phyloP scores from a whole-genome alignment of 92 coral and sea anemone species.

The Ricordea florida region DNA sequence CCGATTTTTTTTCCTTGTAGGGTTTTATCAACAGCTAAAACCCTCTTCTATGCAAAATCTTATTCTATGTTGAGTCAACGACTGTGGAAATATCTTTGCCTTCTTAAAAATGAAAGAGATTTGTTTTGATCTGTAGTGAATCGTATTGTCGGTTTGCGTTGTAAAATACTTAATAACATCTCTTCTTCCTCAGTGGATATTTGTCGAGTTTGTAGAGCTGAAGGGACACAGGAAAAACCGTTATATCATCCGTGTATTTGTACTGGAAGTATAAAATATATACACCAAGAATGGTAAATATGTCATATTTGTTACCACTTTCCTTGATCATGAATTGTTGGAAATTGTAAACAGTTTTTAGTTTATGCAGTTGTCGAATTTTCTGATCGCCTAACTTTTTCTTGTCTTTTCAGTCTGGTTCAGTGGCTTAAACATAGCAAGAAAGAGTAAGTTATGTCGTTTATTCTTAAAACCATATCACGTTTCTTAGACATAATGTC shows the following conservation, averaged over 20 bases:
- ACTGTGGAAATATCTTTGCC: not conserved
- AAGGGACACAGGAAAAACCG: constrained; percentile 92
- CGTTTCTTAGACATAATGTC: too few species aligned
- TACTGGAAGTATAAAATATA: constrained; percentile 95
- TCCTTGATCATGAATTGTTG: not conserved
- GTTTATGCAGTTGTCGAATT: too few species aligned
- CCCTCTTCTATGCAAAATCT: not conserved
- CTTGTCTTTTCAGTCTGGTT: constrained; percentile 71
- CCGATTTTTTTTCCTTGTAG: not conserved
- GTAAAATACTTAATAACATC: constrained; percentile 2
- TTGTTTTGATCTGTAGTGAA: not conserved
- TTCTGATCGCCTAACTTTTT: too few species aligned
- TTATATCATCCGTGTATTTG: constrained; percentile 96
- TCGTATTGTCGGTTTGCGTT: not conserved
- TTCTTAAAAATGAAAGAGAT: not conserved
- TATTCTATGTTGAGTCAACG: not conserved
- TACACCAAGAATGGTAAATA: constrained; percentile 97
- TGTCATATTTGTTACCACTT: not conserved
- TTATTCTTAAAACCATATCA: not conserved
- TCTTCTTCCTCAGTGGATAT: constrained; percentile 78
- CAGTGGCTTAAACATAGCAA: constrained; percentile 99
- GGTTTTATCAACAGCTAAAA: not conserved
- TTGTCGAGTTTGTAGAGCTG: constrained; percentile 98
- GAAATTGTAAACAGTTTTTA: not conserved
- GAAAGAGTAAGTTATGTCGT: constrained; percentile 83